phyloP scores from a whole-genome alignment of 1,140 invertebrate species.

The Anoplophora glabripennis region DNA sequence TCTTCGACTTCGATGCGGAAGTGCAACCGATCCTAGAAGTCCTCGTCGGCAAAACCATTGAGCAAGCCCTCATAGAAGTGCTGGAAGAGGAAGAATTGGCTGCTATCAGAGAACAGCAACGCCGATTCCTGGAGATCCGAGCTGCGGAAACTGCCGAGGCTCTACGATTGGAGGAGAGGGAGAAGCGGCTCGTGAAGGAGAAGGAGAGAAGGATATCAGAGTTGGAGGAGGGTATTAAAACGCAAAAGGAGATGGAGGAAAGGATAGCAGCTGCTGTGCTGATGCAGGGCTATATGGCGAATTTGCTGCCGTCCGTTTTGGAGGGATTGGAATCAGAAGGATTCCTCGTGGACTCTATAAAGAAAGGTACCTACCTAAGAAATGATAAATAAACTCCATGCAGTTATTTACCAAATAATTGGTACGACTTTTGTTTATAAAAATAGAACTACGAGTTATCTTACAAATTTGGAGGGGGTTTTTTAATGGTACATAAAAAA shows the following conservation, averaged over 20 bases:
- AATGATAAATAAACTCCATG: too few species aligned
- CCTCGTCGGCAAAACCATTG: slow-evolving; percentile 81
- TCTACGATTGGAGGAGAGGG: slow-evolving; percentile 66
- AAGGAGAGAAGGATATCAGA: slow-evolving; percentile 58
- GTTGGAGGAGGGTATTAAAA: slow-evolving; percentile 54
- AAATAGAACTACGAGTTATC: too few species aligned
- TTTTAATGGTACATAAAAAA: too few species aligned
- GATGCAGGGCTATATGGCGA: slow-evolving; percentile 76
- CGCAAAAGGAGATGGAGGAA: slow-evolving; percentile 70
- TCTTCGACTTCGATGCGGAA: slow-evolving; percentile 88
- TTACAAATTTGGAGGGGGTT: too few species aligned
- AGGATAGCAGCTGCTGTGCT: slow-evolving; percentile 77
- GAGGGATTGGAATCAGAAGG: slow-evolving; percentile 75
- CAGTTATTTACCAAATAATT: too few species aligned
- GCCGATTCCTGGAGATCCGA: slow-evolving; percentile 71
- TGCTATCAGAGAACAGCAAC: slow-evolving; percentile 71
- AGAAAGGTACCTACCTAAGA: slow-evolving; percentile 63
- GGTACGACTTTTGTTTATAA: too few species aligned
- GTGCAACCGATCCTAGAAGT: slow-evolving; percentile 84
- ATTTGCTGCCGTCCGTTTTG: slow-evolving; percentile 79
- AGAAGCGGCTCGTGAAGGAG: slow-evolving; percentile 55
- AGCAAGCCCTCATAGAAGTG: slow-evolving; percentile 81
- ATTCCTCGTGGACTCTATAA: slow-evolving; percentile 69
- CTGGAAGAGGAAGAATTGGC: slow-evolving; percentile 75
- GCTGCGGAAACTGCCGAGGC: slow-evolving; percentile 76